phyloP scores from a whole-genome alignment of 1,140 invertebrate genomes.

The Stegodyphus dumicola region DNA sequence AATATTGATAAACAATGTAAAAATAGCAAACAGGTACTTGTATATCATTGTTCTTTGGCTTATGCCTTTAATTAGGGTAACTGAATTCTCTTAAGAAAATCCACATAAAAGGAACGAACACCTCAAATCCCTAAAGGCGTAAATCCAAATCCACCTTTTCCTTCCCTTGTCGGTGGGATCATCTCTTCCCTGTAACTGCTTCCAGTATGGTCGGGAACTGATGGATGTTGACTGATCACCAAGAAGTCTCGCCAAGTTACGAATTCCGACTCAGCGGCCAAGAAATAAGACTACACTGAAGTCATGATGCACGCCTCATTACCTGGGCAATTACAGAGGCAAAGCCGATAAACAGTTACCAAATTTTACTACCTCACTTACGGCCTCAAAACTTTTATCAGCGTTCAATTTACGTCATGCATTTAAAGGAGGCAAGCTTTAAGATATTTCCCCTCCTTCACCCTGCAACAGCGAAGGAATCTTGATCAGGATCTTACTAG shows the following conservation, averaged over 20 bases:
- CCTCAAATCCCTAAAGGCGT: constrained; percentile 5
- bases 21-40: no score
- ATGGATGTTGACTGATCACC: constrained; percentile 49
- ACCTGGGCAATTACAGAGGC: constrained; percentile 44
- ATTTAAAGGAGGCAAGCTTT: neutral
- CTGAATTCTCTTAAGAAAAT: no score
- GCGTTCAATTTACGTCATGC: neutral
- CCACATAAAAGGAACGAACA: no score
- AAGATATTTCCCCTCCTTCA: neutral
- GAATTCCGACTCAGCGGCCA: constrained; percentile 36
- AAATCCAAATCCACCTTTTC: constrained; percentile 41
- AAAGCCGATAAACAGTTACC: constrained; percentile 52
- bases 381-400: constrained; percentile 45
- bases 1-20: no score
- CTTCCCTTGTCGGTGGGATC: neutral
- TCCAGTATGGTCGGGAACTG: neutral
- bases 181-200: neutral
- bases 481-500: constrained; percentile 29
- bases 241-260: constrained; percentile 23
- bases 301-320: constrained; percentile 27
- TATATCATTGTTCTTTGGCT: no score
- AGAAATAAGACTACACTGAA: constrained; percentile 16
- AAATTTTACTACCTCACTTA: constrained; percentile 52
- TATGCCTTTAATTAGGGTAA: no score
- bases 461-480: neutral